Evolutionary conservation across 1,140 invertebrate species (phyloP), one percentile per base, ranked within the genome.

Genomic region (Parasteatoda tepidariorum): DNA sequence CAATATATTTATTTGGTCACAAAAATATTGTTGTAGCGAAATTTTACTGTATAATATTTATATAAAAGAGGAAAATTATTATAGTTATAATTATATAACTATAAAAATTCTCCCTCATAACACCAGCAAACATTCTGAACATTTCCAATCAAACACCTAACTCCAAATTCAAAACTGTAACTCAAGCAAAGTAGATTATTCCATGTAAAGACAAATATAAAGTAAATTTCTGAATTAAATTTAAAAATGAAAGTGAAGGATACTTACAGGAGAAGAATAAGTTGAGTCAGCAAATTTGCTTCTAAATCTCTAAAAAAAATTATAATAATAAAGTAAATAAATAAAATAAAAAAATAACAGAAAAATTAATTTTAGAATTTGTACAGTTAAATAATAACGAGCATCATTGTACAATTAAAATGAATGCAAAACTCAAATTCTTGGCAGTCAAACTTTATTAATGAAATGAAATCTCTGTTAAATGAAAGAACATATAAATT

Each of bases 221-320:
- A 62, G 30, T 26, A 13, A 62, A 28, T 13, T 6, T 6, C 13
- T 15, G 13, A 62, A 62, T 30, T 26, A 26, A 15, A 62, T 26
- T n/a, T 26, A 30, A 28, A 15, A 24, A 62, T 28, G 13, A 13
- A 62, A 24, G n/a, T 62, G 4, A 6, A 24, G 18, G 24, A n/a
- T 55, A 86, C 85, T 82, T 86, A 87, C 84, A 11, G 71, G 18
- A 57, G 62, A 55, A n/a, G 30, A 64, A 84, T 41, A 85, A 31
- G 74, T n/a, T 6, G 75, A 84, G 86, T 90, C 88, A 74, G 87
- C 87, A 88, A 90, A 89, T 70, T 87, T 86, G 83, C 88, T 85
- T 55, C 88, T 85, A 84, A 88, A 89, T 86, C 87, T 87, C 89
- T 90, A 86, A 22, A 87, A 86, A 85, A 84, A 74, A 71, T 84